Conservation (phyloP, 2,888 invertebrate species). For the Pammene aurita region DNA sequence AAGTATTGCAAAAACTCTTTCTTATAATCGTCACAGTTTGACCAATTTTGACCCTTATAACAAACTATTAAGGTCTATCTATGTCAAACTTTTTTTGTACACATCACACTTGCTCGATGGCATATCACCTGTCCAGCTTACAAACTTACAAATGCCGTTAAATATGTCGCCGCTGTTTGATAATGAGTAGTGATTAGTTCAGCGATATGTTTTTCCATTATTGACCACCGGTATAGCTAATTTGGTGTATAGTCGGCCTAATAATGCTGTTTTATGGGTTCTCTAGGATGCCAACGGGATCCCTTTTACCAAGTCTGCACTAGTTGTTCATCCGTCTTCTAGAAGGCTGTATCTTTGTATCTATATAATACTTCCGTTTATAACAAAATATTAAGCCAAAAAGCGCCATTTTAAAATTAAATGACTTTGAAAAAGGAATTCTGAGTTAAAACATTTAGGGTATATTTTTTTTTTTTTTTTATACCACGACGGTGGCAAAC, state of each 20-base stretch:
- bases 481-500: too few relatives aligned
- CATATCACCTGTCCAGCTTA: conserved; percentile 14
- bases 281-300: background rate
- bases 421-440: too few relatives aligned
- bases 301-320: too few relatives aligned
- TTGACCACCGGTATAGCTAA: conserved; percentile 17
- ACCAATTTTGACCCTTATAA: background rate
- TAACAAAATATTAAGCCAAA: too few relatives aligned
- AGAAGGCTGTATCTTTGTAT: too few relatives aligned
- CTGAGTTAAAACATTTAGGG: too few relatives aligned
- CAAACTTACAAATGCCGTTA: conserved; percentile 17
- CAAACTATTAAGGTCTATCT: background rate
- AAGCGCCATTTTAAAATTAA: too few relatives aligned
- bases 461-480: too few relatives aligned
- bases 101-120: conserved; percentile 10
- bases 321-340: too few relatives aligned
- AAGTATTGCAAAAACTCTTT: conserved; percentile 21
- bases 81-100: background rate
- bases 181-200: background rate
- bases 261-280: conserved; percentile 19
- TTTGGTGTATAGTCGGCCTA: conserved; percentile 26
- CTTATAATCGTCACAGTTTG: background rate
- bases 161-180: background rate
- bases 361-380: too few relatives aligned
- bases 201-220: conserved; percentile 1